Evolutionary conservation across 2,888 invertebrate genomes (phyloP).

Genomic region (Hanleya hanleyi): DNA sequence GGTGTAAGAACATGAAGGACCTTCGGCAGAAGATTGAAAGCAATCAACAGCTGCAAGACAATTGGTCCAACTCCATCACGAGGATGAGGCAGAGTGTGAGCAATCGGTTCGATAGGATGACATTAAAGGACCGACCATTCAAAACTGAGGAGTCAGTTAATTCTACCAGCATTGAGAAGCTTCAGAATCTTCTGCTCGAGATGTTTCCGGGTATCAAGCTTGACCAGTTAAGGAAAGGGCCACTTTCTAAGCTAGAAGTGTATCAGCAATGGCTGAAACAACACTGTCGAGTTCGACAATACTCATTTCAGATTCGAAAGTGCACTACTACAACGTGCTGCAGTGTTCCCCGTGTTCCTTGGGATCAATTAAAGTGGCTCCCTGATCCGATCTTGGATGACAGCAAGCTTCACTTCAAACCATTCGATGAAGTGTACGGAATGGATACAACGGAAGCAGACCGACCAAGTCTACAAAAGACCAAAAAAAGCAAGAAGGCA

Average conservation of each 20-base stretch:
- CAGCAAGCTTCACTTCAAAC: background rate
- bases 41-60: background rate
- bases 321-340: background rate
- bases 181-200: background rate
- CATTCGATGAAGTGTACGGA: background rate
- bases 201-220: background rate
- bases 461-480: background rate
- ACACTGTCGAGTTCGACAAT: background rate
- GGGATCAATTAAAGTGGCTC: background rate
- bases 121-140: background rate
- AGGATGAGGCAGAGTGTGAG: background rate
- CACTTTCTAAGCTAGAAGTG: background rate
- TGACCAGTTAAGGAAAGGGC: background rate
- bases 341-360: background rate
- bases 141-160: background rate
- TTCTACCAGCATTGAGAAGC: background rate
- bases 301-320: constrained; percentile 2
- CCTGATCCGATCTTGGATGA: background rate
- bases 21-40: background rate
- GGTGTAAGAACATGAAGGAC: background rate
- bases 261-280: background rate
- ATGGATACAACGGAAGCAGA: background rate
- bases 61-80: background rate
- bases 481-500: background rate
- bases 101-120: background rate